Base-by-base conservation (phyloP, 2,113 vertebrate species). In the Perca schrenkii region DNA sequence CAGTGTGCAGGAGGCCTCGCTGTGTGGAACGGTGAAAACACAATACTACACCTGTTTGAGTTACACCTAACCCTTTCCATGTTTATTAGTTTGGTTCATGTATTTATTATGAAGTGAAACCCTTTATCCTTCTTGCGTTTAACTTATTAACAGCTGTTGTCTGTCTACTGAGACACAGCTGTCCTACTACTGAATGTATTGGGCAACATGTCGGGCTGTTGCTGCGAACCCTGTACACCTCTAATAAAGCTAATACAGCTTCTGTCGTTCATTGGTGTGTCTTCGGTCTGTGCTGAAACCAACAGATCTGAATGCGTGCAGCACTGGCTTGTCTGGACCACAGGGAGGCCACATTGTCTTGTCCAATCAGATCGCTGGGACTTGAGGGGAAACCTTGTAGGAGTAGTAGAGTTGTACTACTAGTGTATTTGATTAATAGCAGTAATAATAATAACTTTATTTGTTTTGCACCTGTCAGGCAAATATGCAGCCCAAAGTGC, bases 181-280 rank as follows among this genome's bases (percentile, higher is more conserved):
- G 36, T 70, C 21, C 16, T 60, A 14, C 52, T 46, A 12, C 16
- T 53, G 54, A 74, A 63, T 79, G 77, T 71, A 53, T 2, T 31
- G 12, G 25, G 6, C 19, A 43, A 43, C 40, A 43, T 43, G 40
- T 11, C 3, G 10, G 40, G 10, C 40, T 43, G 40, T 43, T 11
- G 40, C 40, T 43, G 40, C 11, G 40, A 43, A 0, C 2, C 40
- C 40, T 43, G 5, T 6, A 11, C 40, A 43, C 40, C 10, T n/a
- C 19, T 19, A 65, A 69, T 79, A 82, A 86, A 74, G 50, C 14
- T 49, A n/a, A 8, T 49, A 14, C 31, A 47, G 14, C 36, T 7
- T 8, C 16, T 17, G 15, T 17, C 4, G 12, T 19, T 61, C 16
- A n/a, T 6, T 73, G 15, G 17, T 22, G 4, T 8, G 15, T 21